Conservation (phyloP, 1,140 invertebrate genomes). For the Eulimnadia texana region DNA sequence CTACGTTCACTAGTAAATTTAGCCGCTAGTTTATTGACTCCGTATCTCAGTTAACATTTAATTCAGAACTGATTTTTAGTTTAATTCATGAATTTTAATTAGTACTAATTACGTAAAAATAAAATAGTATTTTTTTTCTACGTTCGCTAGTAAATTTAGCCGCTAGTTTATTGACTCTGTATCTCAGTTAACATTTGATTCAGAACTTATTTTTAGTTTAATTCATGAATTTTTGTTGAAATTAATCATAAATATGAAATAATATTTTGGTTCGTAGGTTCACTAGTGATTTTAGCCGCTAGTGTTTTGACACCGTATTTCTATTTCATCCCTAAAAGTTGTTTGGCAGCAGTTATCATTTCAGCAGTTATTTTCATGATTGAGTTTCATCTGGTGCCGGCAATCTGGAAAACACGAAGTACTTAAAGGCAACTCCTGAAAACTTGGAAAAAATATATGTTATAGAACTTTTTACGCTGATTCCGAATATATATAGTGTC, state of each 20-base stretch:
- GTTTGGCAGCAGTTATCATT: conserved; percentile 70
- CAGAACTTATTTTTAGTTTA: too few species aligned
- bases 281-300: conserved; percentile 58
- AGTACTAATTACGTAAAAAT: too few species aligned
- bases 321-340: conserved; percentile 72
- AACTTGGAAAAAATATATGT: neutral
- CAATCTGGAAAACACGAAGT: conserved; percentile 55
- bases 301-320: conserved; percentile 71
- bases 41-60: too few species aligned
- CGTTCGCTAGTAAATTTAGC: too few species aligned
- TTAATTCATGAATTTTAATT: too few species aligned
- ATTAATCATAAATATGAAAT: neutral
- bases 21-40: too few species aligned
- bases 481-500: neutral
- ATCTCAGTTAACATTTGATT: too few species aligned
- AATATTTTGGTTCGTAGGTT: conserved; percentile 33
- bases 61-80: too few species aligned
- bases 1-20: too few species aligned
- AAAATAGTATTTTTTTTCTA: too few species aligned
- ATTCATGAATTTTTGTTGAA: neutral
- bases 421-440: neutral
- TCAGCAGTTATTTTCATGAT: conserved; percentile 85
- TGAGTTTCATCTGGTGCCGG: conserved; percentile 67
- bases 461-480: neutral
- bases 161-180: too few species aligned